Conservation (phyloP, 2,113 vertebrate species). For the Zosterops japonicus region DNA sequence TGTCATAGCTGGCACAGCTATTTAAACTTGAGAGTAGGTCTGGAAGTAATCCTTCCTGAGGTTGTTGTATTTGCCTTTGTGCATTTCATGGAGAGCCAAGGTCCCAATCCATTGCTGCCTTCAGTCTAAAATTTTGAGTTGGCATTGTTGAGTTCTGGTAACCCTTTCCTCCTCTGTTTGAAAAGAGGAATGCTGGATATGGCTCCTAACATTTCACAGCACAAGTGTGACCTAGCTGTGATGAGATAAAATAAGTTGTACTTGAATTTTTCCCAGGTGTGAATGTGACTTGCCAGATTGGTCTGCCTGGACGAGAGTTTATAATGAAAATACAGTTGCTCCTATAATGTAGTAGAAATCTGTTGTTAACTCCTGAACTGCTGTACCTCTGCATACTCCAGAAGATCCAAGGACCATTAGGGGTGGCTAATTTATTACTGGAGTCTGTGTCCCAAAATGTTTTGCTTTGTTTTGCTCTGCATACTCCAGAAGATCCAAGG, state of each 20-base stretch:
- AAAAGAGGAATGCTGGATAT: background rate
- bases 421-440: background rate
- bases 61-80: background rate
- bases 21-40: background rate
- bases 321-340: background rate
- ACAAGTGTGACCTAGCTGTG: background rate
- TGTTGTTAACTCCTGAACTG: background rate
- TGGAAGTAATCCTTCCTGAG: background rate
- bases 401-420: background rate
- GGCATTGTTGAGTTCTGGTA: background rate
- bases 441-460: background rate
- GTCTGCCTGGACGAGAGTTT: background rate
- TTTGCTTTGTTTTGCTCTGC: too few relatives aligned
- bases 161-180: accelerated
- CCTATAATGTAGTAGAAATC: background rate
- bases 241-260: background rate
- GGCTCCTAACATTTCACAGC: background rate
- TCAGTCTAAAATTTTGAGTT: background rate
- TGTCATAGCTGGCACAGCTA: background rate
- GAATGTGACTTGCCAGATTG: background rate
- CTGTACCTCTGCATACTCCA: accelerated
- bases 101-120: background rate
- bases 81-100: background rate
- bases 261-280: background rate
- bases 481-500: background rate